These are phyloP conservation scores for Adelognathus sp. DNA, from an alignment of 2,888 invertebrate species.

Conservation along the genomic window DNA sequence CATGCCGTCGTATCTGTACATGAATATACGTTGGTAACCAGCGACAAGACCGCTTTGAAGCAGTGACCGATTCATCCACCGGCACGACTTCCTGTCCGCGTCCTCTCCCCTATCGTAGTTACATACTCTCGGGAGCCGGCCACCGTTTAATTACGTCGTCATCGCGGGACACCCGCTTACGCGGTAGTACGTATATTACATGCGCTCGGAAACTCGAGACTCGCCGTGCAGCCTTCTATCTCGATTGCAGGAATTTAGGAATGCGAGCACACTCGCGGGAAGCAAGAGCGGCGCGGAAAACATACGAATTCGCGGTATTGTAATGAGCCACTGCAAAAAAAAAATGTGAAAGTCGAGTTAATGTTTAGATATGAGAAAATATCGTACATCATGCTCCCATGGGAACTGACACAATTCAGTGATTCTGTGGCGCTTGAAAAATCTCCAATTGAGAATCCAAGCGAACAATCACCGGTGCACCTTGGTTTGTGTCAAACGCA, in stretches of 20 bases:
- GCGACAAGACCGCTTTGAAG: slow-evolving; percentile 46
- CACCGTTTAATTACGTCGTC: slow-evolving; percentile 47
- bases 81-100: slow-evolving; percentile 55
- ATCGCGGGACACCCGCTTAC: background rate
- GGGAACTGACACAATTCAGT: no score
- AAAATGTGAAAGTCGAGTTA: no score
- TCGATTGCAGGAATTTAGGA: background rate
- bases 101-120: slow-evolving; percentile 26
- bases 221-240: background rate
- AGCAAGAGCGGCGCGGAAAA: no score
- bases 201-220: background rate
- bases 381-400: no score
- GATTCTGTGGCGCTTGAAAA: no score
- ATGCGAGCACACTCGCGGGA: background rate
- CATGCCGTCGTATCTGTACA: background rate
- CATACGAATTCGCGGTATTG: no score
- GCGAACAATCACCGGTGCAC: no score
- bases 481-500: no score
- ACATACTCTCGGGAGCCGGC: slow-evolving; percentile 28
- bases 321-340: no score
- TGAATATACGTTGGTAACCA: background rate
- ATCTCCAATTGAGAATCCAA: no score
- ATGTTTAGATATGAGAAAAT: no score
- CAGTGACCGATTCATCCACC: slow-evolving; percentile 58
- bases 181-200: slow-evolving; percentile 1